Conservation (phyloP, 1,140 invertebrate genomes). For the Trinorchestia longiramus region DNA sequence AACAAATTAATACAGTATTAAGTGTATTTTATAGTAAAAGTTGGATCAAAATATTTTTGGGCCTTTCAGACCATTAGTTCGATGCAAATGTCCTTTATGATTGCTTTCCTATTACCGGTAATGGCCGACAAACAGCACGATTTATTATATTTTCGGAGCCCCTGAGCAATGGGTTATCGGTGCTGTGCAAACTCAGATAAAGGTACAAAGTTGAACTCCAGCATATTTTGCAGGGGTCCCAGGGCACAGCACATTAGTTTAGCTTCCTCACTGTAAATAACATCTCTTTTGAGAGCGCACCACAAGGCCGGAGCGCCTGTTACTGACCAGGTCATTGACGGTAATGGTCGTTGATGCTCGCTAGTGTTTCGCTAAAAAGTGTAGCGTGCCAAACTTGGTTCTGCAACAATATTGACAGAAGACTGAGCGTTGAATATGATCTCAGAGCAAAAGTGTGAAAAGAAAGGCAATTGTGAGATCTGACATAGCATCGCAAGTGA, state of each 20-base stretch:
- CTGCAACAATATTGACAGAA: neutral
- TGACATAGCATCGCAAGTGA: neutral
- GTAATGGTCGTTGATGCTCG: neutral
- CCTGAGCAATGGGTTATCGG: neutral
- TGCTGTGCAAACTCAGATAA: neutral
- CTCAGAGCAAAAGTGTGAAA: neutral
- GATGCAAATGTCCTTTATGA: neutral
- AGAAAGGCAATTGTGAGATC: neutral
- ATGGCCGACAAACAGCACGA: neutral
- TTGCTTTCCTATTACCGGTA: neutral
- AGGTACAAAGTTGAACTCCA: neutral
- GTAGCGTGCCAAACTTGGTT: neutral
- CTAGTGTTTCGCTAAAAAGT: neutral
- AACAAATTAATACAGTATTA: too few species aligned
- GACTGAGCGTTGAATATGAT: neutral
- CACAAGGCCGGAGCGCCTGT: neutral
- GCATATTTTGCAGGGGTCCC: neutral
- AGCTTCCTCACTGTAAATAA: conserved; percentile 11
- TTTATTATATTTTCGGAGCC: conserved; percentile 3
- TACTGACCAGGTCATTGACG: neutral
- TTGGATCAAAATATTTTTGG: neutral
- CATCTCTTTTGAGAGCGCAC: neutral
- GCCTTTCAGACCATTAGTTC: neutral
- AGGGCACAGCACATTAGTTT: conserved; percentile 10
- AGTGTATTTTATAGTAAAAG: too few species aligned